These are phyloP conservation scores for Phoebastria nigripes DNA, from an alignment of 2,797 vertebrate genomes.

Conservation along the genomic window DNA sequence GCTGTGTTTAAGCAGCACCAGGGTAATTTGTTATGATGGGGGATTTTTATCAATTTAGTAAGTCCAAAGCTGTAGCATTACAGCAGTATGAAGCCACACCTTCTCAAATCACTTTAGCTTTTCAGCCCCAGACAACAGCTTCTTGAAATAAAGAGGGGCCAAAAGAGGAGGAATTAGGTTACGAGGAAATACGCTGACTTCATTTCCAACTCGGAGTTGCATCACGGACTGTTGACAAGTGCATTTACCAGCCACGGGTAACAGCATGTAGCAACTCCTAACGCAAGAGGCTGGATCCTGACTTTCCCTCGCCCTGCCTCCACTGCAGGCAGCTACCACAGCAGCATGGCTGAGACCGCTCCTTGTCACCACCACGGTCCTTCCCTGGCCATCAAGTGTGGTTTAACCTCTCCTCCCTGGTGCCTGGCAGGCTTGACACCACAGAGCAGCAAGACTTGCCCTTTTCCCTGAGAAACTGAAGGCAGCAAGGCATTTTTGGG, in stretches of 20 bases:
- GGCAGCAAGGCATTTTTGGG: not conserved
- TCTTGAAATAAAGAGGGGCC: not conserved
- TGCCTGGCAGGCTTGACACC: not conserved
- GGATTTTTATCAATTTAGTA: not conserved
- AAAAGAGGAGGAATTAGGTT: not conserved
- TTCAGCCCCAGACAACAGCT: not conserved
- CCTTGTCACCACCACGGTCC: not conserved
- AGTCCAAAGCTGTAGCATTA: not conserved
- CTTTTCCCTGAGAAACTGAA: not conserved
- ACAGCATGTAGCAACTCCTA: not conserved
- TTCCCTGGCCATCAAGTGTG: not conserved
- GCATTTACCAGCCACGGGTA: not conserved
- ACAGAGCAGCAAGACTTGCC: not conserved
- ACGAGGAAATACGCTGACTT: accelerated
- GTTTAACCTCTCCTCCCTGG: not conserved
- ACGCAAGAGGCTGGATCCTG: accelerated
- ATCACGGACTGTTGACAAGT: accelerated
- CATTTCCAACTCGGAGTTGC: not conserved
- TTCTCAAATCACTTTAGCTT: not conserved
- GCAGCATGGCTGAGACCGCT: not conserved
- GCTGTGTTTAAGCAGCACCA: not conserved
- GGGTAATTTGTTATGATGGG: not conserved
- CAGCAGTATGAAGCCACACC: not conserved
- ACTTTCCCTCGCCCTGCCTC: not conserved
- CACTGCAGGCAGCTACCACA: not conserved